A percentile compares a stretch with the other conserved stretches of the same genome.
phyloP scores from a whole-genome alignment of 2,113 vertebrate genomes.

The Brachyistius frenatus region DNA sequence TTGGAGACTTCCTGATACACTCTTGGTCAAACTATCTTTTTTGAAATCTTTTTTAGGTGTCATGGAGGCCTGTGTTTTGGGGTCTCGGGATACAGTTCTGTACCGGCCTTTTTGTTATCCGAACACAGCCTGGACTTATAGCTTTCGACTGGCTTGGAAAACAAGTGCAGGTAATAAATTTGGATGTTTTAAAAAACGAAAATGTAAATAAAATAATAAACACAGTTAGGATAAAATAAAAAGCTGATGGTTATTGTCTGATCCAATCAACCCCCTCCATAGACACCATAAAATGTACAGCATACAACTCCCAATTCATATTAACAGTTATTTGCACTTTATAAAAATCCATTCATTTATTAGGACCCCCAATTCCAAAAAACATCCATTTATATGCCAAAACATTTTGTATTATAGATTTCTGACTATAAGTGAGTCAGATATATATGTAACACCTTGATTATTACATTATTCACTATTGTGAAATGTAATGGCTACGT shows the following conservation, averaged over 20 bases:
- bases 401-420: background rate
- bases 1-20: conserved; percentile 8
- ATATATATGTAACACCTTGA: no score
- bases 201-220: background rate
- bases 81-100: conserved; percentile 92
- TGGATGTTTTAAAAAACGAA: background rate
- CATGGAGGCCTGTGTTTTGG: conserved; percentile 91
- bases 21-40: background rate
- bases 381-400: background rate
- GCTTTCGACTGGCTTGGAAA: conserved; percentile 92
- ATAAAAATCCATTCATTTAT: no score
- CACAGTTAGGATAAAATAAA: background rate
- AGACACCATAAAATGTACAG: no score
- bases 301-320: background rate
- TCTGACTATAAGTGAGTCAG: no score
- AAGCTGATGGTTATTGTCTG: background rate
- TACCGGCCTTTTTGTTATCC: conserved; percentile 91
- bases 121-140: conserved; percentile 87
- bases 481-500: conserved; percentile 2
- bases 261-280: background rate
- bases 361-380: background rate
- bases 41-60: conserved; percentile 80
- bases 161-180: conserved; percentile 90
- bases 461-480: background rate
- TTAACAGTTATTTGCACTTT: background rate